These are phyloP conservation scores for Phylloscopus collybita DNA, from an alignment of 2,797 vertebrate species.

Conservation along the genomic window DNA sequence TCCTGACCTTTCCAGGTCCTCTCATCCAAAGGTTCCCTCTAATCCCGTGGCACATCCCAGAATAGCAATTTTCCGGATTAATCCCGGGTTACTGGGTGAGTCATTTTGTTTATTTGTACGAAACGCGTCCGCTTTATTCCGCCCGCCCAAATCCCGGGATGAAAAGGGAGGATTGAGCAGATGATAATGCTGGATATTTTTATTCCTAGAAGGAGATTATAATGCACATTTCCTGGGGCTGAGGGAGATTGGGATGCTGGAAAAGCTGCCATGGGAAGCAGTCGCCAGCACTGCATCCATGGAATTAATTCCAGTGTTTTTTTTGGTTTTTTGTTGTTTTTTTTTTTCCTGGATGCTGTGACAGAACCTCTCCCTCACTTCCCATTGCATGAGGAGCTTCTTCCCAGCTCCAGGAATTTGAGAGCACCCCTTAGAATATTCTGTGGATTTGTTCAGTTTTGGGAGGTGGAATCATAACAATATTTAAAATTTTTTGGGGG, in stretches of 20 bases:
- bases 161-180: background rate
- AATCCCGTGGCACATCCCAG: background rate
- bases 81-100: background rate
- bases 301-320: background rate
- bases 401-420: fast-evolving
- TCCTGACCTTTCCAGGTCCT: background rate
- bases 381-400: fast-evolving
- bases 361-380: background rate
- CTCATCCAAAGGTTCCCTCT: background rate
- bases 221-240: background rate
- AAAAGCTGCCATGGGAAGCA: background rate
- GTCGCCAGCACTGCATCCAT: background rate
- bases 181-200: background rate
- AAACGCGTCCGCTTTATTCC: fast-evolving
- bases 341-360: background rate
- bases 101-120: background rate
- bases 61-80: background rate
- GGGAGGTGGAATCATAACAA: background rate
- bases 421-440: background rate
- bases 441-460: background rate
- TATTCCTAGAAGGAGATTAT: slow-evolving; percentile 29
- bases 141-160: background rate
- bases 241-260: background rate
- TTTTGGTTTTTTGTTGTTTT: too few relatives aligned
- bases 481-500: background rate